phyloP scores from a whole-genome alignment of 2,797 vertebrate genomes.

The Schizopygopsis malacanthus region DNA sequence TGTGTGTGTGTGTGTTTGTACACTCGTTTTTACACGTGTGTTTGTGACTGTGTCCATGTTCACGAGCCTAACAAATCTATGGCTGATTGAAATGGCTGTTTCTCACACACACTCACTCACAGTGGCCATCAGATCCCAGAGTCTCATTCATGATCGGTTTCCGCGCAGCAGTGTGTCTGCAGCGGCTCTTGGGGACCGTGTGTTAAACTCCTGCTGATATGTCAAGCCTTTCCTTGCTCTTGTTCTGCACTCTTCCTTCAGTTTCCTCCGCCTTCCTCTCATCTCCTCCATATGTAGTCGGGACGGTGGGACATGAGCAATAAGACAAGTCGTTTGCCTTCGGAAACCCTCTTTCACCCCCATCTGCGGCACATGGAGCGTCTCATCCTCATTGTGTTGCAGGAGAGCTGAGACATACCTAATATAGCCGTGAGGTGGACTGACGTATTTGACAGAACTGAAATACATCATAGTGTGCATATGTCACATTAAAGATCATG shows the following conservation, averaged over 20 bases:
- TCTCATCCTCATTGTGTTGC: background rate
- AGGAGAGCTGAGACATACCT: background rate
- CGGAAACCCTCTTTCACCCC: background rate
- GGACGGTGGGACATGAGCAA: conserved; percentile 9
- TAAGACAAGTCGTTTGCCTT: background rate
- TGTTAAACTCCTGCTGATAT: conserved; percentile 23
- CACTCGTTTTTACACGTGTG: background rate
- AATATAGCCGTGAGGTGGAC: background rate
- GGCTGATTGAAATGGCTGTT: conserved; percentile 41
- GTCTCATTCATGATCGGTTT: conserved; percentile 41
- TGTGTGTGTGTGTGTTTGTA: background rate
- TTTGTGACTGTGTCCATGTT: conserved; percentile 46
- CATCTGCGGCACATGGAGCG: background rate
- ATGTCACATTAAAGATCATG: no score
- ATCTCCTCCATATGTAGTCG: background rate
- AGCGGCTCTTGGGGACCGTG: conserved; percentile 7
- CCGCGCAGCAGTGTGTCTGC: conserved; percentile 24
- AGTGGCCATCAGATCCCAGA: conserved; percentile 20
- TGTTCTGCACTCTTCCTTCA: background rate
- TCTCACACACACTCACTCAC: conserved; percentile 36
- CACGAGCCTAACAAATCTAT: conserved; percentile 35
- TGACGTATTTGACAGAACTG: background rate
- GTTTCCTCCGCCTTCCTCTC: background rate
- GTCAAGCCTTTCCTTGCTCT: background rate
- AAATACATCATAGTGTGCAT: background rate